Base-by-base conservation (phyloP, 2,113 vertebrate species). In the Rhinopomastus cyanomelas region DNA sequence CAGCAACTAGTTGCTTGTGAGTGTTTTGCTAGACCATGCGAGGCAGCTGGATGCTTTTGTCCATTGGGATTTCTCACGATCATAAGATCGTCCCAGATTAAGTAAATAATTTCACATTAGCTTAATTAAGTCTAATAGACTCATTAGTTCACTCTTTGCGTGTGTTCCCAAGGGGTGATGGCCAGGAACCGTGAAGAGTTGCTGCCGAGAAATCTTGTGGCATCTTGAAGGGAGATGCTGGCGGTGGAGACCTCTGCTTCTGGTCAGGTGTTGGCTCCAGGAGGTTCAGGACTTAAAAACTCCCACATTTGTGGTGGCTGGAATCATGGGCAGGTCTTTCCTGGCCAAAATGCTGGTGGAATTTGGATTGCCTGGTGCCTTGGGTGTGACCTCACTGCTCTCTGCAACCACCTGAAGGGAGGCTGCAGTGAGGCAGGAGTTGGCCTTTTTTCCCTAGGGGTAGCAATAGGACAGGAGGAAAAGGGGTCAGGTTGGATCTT, bases 61-160 rank as follows among this genome's bases (percentile, higher is more conserved):
- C 96, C 65, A 0, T 42, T 53, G 92, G 93, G 93, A 95, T 79
- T 96, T 93, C 91, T 93, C 8, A 19, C 81, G 82, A 93, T 92
- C 44, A 3, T 83, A 83, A 96, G 88, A 95, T 94, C 93, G 91
- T 96, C 86, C 68, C 83, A 94, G 94, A 96, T 97, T 92, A 96
- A 97, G 95, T 95, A 97, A 95, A 95, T 97, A 95, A 96, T 96
- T 97, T 96, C 88, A 65, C 85, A 89, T 97, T 85, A 89, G 87
- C 94, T 95, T 96, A 97, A 96, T 97, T 97, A 96, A 95, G 95
- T 95, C 95, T 97, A 97, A 97, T 96, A 94, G 95, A 93, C 95
- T 97, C 96, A 96, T 97, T 98, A 97, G 94, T 96, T 96, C 81
- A 79, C 82, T 96, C 94, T 92, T 93, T 46, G 82, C 18, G 6